Percentiles rank a stretch among this genome's conserved stretches.
These are phyloP conservation scores for Bombyx mandarina DNA, from an alignment of 1,140 invertebrate species.

Conservation along the genomic window DNA sequence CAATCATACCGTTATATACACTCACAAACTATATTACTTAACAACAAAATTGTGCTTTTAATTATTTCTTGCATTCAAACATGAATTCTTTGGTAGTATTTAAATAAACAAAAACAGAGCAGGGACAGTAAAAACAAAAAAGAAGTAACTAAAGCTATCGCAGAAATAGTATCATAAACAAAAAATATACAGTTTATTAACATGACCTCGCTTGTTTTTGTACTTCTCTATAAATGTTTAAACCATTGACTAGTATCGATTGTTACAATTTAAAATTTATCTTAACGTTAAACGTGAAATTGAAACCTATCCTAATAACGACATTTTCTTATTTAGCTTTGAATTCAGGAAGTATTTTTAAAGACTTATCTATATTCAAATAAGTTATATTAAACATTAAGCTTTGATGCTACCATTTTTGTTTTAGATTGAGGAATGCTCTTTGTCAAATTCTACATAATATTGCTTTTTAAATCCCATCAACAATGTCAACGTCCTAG, in stretches of 20 bases:
- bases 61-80: slow-evolving; percentile 26
- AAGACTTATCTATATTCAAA: too few relatives aligned
- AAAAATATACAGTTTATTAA: slow-evolving; percentile 18
- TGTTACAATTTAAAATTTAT: slow-evolving; percentile 2
- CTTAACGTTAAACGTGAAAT: slow-evolving; percentile 12
- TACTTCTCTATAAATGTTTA: slow-evolving; percentile 12
- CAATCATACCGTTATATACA: slow-evolving; percentile 65
- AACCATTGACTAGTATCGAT: background rate
- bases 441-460: too few relatives aligned
- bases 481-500: too few relatives aligned
- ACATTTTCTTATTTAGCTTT: too few relatives aligned
- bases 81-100: slow-evolving; percentile 32
- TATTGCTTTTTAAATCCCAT: too few relatives aligned
- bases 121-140: slow-evolving; percentile 27
- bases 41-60: slow-evolving; percentile 65
- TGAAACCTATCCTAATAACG: too few relatives aligned
- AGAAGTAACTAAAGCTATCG: slow-evolving; percentile 25
- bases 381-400: too few relatives aligned
- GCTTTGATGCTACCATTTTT: too few relatives aligned
- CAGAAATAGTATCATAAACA: background rate
- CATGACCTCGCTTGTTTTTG: slow-evolving; percentile 13
- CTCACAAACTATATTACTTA: slow-evolving; percentile 56
- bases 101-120: slow-evolving; percentile 46
- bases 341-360: too few relatives aligned
- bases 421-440: too few relatives aligned